Percentiles rank a stretch among this genome's conserved stretches.
These are phyloP conservation scores for Xiphorhynchus erythropygius DNA, from an alignment of 2,797 vertebrate species.

Conservation along the genomic window DNA sequence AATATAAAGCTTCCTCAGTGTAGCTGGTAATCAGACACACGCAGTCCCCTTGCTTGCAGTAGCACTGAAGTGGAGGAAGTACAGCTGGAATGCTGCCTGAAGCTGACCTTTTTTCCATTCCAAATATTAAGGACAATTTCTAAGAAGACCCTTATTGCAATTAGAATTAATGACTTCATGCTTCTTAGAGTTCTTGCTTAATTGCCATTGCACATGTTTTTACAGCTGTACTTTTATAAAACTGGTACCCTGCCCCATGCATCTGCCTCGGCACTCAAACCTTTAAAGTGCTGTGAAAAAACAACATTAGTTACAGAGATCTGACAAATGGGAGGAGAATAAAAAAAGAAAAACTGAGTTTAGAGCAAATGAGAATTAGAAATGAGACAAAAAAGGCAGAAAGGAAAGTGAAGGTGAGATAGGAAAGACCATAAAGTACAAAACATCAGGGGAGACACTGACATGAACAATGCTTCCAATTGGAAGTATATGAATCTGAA, in stretches of 20 bases:
- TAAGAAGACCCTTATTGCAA: conserved; percentile 29
- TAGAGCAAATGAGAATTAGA: background rate
- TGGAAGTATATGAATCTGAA: background rate
- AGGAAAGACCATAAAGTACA: background rate
- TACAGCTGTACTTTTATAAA: conserved; percentile 66
- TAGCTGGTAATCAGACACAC: background rate
- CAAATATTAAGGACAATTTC: conserved; percentile 40
- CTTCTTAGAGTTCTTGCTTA: conserved; percentile 48
- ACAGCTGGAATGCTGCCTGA: background rate
- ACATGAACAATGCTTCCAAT: background rate
- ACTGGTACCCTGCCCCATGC: background rate
- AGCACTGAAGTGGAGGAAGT: background rate
- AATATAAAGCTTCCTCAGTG: background rate
- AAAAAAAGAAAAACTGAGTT: background rate
- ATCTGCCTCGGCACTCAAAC: conserved; percentile 3
- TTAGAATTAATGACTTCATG: conserved; percentile 43
- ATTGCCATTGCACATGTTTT: conserved; percentile 62
- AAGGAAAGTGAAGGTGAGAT: background rate
- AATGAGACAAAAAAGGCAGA: background rate
- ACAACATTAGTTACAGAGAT: background rate
- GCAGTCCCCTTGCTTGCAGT: background rate
- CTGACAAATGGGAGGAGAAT: background rate
- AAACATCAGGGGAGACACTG: background rate
- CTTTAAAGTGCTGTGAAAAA: conserved; percentile 13
- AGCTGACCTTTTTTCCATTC: conserved; percentile 16